A percentile compares a stretch with the other conserved stretches of the same genome.
Evolutionary conservation across 2,113 vertebrate genomes (phyloP).

Genomic region (Ochotona princeps): DNA sequence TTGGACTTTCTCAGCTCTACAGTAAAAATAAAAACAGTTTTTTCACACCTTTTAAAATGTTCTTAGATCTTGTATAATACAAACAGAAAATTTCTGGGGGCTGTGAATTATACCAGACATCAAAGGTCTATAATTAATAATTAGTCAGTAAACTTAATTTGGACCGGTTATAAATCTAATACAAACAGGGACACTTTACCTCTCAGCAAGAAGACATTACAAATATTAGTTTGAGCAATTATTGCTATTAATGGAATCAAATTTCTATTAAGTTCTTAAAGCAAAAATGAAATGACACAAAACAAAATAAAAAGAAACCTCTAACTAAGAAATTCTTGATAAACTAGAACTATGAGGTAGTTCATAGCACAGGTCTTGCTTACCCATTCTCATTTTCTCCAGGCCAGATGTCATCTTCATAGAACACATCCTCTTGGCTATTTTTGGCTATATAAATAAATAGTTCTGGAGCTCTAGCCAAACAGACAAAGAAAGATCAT

Average conservation of each 20-base stretch:
- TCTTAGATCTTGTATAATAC: constrained; percentile 43
- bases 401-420: constrained; percentile 98
- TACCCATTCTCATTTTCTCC: constrained; percentile 95
- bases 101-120: neutral
- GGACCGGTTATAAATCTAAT: constrained; percentile 26
- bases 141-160: constrained; percentile 16
- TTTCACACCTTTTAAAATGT: constrained; percentile 65
- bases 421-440: constrained; percentile 96
- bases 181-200: neutral
- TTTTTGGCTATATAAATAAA: constrained; percentile 93
- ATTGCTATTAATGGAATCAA: constrained; percentile 31
- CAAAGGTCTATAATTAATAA: constrained; percentile 36
- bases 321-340: constrained; percentile 27
- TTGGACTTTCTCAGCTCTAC: constrained; percentile 92
- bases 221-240: constrained; percentile 54
- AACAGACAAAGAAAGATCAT: constrained; percentile 53
- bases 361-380: neutral
- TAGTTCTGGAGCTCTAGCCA: constrained; percentile 93
- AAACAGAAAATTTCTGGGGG: constrained; percentile 55
- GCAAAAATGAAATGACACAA: constrained; percentile 9
- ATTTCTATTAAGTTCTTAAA: constrained; percentile 41
- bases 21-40: constrained; percentile 70
- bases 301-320: neutral
- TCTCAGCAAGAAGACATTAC: constrained; percentile 4
- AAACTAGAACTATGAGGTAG: neutral